These are phyloP conservation scores for Rhyzopertha dominica DNA, from an alignment of 1,140 invertebrate genomes.

Conservation along the genomic window DNA sequence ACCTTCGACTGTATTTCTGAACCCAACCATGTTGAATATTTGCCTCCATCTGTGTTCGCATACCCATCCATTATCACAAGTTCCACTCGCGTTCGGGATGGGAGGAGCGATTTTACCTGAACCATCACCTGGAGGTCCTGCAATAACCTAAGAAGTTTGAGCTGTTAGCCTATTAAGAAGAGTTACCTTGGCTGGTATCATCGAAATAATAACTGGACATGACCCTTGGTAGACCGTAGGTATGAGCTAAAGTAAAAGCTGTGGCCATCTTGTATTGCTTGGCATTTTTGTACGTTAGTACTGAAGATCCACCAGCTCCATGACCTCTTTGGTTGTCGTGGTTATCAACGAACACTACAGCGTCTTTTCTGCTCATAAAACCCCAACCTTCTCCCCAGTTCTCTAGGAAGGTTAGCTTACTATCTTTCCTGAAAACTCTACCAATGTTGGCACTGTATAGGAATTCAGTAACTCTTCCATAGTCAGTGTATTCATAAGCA, in stretches of 20 bases:
- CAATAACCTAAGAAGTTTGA: too few relatives aligned
- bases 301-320: slow-evolving; percentile 49
- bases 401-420: slow-evolving; percentile 42
- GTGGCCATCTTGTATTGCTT: slow-evolving; percentile 66
- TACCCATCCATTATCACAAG: slow-evolving; percentile 76
- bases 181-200: slow-evolving; percentile 49
- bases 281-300: slow-evolving; percentile 56
- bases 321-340: slow-evolving; percentile 54
- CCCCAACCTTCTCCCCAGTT: slow-evolving; percentile 53
- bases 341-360: slow-evolving; percentile 62
- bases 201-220: slow-evolving; percentile 73
- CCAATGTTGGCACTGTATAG: slow-evolving; percentile 57
- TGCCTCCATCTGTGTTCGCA: slow-evolving; percentile 86
- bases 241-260: slow-evolving; percentile 79
- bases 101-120: slow-evolving; percentile 61
- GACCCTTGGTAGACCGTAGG: slow-evolving; percentile 67
- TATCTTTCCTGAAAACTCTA: slow-evolving; percentile 50
- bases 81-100: slow-evolving; percentile 56
- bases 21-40: slow-evolving; percentile 75
- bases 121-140: slow-evolving; percentile 56
- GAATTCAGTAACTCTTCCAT: slow-evolving; percentile 74
- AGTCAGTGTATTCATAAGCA: slow-evolving; percentile 57
- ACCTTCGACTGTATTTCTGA: slow-evolving; percentile 60
- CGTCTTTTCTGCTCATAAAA: slow-evolving; percentile 50
- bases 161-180: too few relatives aligned